Evolutionary conservation across 2,113 vertebrate species (phyloP), one percentile per base, ranked within the genome.

Genomic region (Eclectus roratus): DNA sequence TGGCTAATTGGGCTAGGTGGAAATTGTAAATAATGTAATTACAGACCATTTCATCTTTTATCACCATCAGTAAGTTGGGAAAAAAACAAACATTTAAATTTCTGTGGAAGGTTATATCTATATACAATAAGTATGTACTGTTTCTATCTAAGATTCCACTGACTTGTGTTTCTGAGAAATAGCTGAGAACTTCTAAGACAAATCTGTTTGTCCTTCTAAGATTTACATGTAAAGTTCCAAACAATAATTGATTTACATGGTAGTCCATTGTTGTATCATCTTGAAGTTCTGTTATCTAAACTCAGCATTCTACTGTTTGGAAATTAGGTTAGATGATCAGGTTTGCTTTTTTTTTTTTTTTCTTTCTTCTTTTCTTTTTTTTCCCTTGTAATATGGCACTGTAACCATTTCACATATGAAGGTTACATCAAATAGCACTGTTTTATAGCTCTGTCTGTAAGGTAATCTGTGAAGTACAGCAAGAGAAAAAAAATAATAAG

Each of bases 401-500:
- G 49, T 37, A 86, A 76, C 46, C 13, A 64, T 61, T 64, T 90
- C 44, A 55, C 35, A 39, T 80, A 70, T 43, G 66, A 63, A 33
- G 35, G 86, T 89, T 91, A 44, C 44, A 89, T 41, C 17, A 15
- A 87, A 47, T 43, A 80, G 6, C 41, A 74, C 25, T 49, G 47
- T 64, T 91, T 85, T 89, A 87, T 64, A 71, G 4, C 17, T 86
- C 53, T 74, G 11, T 61, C 58, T 94, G 24, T 90, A 89, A 80
- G 33, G 35, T 80, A 76, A 35, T 29, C 19, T 77, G 28, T 52
- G 27, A 87, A 87, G 39, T 73, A 72, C 4, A 85, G 63, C 18
- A 60, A 61, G 49, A 85, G 17, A 61, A 61, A 61, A 60, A 37
- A 37, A 37, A 37, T 8, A 37, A 37, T 49, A 47, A 41, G 16